Conservation (phyloP, 1,140 invertebrate species). For the Solenopsis fugax region DNA sequence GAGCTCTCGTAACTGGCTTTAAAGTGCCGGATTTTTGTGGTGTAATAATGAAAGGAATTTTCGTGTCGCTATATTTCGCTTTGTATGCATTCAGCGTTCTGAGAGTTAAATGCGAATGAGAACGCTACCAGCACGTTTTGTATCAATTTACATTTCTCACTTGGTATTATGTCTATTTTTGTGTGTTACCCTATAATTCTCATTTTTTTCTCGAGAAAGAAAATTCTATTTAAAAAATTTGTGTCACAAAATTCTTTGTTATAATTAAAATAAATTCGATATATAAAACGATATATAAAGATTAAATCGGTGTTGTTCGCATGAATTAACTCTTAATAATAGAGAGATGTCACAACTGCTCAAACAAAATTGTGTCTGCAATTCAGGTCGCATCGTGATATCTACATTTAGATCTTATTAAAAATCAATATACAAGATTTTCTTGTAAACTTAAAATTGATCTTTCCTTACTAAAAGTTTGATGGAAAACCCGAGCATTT, state of each 20-base stretch:
- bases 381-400: not conserved
- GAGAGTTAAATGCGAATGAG: conserved; percentile 49
- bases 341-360: not conserved
- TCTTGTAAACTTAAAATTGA: not conserved
- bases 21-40: conserved; percentile 56
- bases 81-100: conserved; percentile 37
- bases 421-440: conserved; percentile 5
- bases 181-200: not conserved
- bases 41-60: conserved; percentile 61
- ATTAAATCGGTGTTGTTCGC: not conserved
- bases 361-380: conserved; percentile 14
- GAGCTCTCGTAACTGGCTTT: conserved; percentile 50
- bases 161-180: conserved; percentile 19
- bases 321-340: conserved; percentile 4
- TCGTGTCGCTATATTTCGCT: conserved; percentile 45
- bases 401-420: conserved; percentile 9
- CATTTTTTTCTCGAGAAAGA: conserved; percentile 13
- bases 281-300: not conserved
- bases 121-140: conserved; percentile 34
- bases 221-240: conserved; percentile 22
- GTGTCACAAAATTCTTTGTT: not conserved
- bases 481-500: not conserved
- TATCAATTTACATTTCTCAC: conserved; percentile 58
- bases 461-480: not conserved
- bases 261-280: not conserved